These are phyloP conservation scores for Anabas testudineus DNA, from an alignment of 2,797 vertebrate species.

Conservation along the genomic window DNA sequence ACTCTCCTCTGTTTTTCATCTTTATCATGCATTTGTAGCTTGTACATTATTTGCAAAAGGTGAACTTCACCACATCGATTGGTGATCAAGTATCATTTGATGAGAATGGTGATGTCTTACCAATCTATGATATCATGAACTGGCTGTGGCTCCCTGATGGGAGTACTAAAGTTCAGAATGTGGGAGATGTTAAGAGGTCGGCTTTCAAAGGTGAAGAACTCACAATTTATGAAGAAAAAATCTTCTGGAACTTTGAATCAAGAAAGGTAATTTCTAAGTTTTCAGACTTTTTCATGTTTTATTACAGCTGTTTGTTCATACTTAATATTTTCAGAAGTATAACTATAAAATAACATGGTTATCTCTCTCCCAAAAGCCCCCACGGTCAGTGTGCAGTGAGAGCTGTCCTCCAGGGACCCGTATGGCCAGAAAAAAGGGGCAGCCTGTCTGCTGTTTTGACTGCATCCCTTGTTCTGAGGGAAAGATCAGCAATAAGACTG, in stretches of 20 bases:
- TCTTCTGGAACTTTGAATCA: constrained; percentile 78
- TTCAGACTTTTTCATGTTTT: too few species aligned
- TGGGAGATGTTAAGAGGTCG: constrained; percentile 72
- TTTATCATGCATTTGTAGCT: constrained; percentile 51
- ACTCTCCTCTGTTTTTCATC: too few species aligned
- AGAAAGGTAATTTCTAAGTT: constrained; percentile 60
- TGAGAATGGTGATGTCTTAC: constrained; percentile 75
- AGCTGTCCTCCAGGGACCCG: constrained; percentile 79
- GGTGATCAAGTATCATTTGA: constrained; percentile 80
- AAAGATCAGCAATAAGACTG: constrained; percentile 77
- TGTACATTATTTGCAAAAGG: constrained; percentile 71
- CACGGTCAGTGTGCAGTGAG: constrained; percentile 78
- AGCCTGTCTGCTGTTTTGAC: constrained; percentile 81
- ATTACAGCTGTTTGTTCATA: neutral
- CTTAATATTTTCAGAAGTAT: too few species aligned
- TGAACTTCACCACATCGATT: constrained; percentile 78
- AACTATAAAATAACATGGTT: too few species aligned
- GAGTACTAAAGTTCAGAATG: constrained; percentile 53
- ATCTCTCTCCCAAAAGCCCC: constrained; percentile 52
- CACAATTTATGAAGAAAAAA: constrained; percentile 64
- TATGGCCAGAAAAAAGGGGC: constrained; percentile 64
- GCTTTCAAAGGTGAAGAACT: constrained; percentile 54
- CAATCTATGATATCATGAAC: constrained; percentile 82
- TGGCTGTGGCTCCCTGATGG: constrained; percentile 71
- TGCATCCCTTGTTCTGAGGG: constrained; percentile 78